Evolutionary conservation across 2,113 vertebrate species (phyloP), one percentile per base, ranked within the genome.

Genomic region (Cacatua alba): DNA sequence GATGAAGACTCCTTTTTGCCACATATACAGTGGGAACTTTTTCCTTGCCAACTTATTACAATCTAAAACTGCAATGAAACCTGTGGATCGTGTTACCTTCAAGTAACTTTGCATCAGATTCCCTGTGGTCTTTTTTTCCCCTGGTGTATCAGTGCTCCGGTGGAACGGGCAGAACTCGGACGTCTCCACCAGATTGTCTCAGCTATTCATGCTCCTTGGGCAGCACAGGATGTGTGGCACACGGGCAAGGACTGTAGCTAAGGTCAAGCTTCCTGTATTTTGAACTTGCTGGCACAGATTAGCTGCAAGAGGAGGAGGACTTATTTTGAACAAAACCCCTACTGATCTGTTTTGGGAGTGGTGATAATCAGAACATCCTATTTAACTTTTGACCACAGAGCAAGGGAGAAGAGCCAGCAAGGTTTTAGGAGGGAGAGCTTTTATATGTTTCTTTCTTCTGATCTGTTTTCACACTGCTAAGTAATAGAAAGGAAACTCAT

Each of bases 281-380:
- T 95, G 74, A 97, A 85, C 74, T 95, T 92, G 74, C 53, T 95
- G 95, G 91, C 89, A 82, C 77, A 82, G 86, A 82, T 33, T 28
- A 96, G 26, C 74, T 86, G 65, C 80, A 91, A 65, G 76, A 90
- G 88, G 63, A 85, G 92, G 64, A 94, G 74, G 65, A 95, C 89
- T 92, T 95, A 96, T 91, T 96, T 82, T 87, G 92, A 92, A 95
- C 71, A 92, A 93, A 80, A 93, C 51, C 49, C 77, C 53, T 53
- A 96, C 91, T 92, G 80, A 84, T 97, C 86, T 96, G 92, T 94
- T 97, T 97, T 95, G 96, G 91, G 96, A 96, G 95, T 94, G 96
- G 96, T 92, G 88, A 94, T 94, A 80, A 96, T 92, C 92, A 95
- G 96, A 92, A 96, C 86, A 94, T 87, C 86, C 95, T 94, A 93